phyloP scores from a whole-genome alignment of 2,888 invertebrate genomes.

The Lissocephala sabroskyi region DNA sequence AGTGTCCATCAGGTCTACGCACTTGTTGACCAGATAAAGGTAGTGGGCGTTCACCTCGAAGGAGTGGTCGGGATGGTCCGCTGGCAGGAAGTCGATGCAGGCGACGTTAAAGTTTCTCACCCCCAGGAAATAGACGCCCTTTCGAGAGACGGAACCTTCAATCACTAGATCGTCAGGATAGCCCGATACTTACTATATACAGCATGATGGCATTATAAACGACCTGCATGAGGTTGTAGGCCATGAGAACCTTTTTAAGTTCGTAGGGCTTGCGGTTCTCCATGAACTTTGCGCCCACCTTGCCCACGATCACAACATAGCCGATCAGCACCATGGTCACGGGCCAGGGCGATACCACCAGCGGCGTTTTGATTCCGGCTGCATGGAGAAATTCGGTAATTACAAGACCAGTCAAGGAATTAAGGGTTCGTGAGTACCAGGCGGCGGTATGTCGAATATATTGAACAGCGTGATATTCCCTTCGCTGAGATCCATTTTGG shows the following conservation, averaged over 20 bases:
- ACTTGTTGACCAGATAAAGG: not conserved
- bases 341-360: conserved; percentile 12
- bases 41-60: not conserved
- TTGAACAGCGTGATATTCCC: no score
- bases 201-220: conserved; percentile 17
- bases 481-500: no score
- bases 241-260: conserved; percentile 7
- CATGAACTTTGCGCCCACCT: conserved; percentile 22
- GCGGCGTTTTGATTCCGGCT: no score
- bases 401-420: no score
- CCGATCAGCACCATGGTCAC: conserved; percentile 1
- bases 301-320: conserved; percentile 26
- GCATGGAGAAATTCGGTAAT: no score
- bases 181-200: not conserved
- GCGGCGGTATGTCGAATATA: no score
- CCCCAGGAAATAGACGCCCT: no score
- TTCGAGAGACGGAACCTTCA: no score
- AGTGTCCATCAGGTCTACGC: conserved; percentile 76
- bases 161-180: no score
- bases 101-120: no score
- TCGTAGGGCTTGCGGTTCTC: conserved; percentile 22
- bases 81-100: no score
- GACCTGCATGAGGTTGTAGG: conserved; percentile 31
- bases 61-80: not conserved
- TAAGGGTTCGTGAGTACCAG: no score